Evolutionary conservation across 2,113 vertebrate species (phyloP).

Genomic region (Chloroceryle aenea): DNA sequence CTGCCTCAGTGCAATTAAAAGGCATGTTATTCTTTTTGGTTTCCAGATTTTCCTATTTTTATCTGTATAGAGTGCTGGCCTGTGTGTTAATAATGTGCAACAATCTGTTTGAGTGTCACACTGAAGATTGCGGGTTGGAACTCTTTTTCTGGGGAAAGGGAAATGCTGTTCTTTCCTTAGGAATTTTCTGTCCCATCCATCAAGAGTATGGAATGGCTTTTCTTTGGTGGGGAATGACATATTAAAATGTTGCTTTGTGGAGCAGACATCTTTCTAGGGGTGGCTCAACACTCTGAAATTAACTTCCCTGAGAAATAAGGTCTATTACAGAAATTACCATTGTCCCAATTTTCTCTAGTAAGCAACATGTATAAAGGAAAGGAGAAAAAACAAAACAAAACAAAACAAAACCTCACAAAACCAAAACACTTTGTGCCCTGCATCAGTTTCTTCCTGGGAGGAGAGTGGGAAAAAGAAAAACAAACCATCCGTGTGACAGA

Average conservation of each 20-base stretch:
- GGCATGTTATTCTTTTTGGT: background rate
- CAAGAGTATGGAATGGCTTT: slow-evolving; percentile 2
- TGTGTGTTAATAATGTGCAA: slow-evolving; percentile 16
- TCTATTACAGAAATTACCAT: background rate
- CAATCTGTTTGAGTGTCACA: background rate
- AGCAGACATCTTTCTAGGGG: background rate
- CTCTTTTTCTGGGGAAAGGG: background rate
- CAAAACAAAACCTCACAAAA: background rate
- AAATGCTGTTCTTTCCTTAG: background rate
- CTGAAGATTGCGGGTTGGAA: background rate
- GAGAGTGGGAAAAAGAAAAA: background rate
- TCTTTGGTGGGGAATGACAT: background rate
- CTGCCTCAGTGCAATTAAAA: slow-evolving; percentile 19
- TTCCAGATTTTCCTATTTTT: slow-evolving; percentile 47
- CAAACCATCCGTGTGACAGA: background rate
- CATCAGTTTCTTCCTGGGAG: background rate
- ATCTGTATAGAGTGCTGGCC: background rate
- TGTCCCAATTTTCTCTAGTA: background rate
- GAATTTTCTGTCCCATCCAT: slow-evolving; percentile 26
- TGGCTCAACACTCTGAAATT: background rate
- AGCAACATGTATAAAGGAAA: background rate
- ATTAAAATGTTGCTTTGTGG: slow-evolving; percentile 9
- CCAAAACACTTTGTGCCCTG: background rate
- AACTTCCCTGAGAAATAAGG: slow-evolving; percentile 12
- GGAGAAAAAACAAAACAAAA: background rate